Conservation (phyloP, 2,888 invertebrate species). For the Rambutsinella grinnellia region DNA sequence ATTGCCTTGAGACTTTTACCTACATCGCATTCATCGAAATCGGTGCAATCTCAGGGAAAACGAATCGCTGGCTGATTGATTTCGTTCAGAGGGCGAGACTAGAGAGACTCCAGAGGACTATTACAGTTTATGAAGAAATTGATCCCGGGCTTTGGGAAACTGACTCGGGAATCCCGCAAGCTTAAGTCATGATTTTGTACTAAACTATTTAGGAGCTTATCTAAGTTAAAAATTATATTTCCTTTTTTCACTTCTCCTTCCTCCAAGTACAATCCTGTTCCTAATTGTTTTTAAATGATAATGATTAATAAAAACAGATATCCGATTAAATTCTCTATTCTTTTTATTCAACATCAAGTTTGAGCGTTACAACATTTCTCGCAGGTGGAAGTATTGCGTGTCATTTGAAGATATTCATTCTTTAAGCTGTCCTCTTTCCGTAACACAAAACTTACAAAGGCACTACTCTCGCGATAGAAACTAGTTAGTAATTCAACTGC, state of each 20-base stretch:
- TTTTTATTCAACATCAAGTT: neutral
- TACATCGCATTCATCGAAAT: slow-evolving; percentile 70
- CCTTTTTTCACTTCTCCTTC: neutral
- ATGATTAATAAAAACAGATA: too few species aligned
- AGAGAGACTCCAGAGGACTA: slow-evolving; percentile 69
- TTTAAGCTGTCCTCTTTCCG: too few species aligned
- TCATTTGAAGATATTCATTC: too few species aligned
- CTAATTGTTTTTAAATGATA: neutral
- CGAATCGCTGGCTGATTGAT: slow-evolving; percentile 68
- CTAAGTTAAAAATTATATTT: neutral
- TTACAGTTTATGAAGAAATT: slow-evolving; percentile 68
- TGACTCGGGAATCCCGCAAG: slow-evolving; percentile 33
- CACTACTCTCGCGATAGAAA: neutral
- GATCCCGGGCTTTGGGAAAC: slow-evolving; percentile 37
- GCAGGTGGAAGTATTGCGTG: too few species aligned
- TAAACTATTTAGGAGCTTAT: neutral
- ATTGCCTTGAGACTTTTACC: slow-evolving; percentile 69
- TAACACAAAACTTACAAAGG: neutral
- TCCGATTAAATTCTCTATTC: neutral
- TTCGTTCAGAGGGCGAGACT: slow-evolving; percentile 70
- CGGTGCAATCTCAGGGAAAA: slow-evolving; percentile 67
- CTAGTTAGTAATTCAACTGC: neutral
- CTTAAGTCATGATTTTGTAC: neutral
- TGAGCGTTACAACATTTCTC: neutral
- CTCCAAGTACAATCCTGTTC: neutral